Evolutionary conservation across 1,140 invertebrate genomes (phyloP), one percentile per base, ranked within the genome.

Genomic region (Leptinotarsa lineolata): DNA sequence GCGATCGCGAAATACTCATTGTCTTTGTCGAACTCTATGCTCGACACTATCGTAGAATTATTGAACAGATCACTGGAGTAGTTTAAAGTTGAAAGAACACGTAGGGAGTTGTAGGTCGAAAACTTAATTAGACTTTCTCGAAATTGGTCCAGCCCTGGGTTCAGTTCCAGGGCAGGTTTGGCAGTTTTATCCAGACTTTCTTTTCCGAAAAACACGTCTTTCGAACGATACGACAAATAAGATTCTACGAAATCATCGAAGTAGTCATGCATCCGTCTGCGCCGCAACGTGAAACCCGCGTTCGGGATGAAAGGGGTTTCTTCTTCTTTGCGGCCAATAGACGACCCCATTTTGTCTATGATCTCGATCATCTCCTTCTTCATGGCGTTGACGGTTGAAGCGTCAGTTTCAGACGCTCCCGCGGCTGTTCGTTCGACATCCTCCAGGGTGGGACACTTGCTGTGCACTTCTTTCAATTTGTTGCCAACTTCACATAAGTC

Each of bases 1-100:
- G 96, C 97, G 77, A 98, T 97, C 0, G 96, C 97, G 86, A 99
- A 98, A 85, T 92, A 96, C 86, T 98, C 96, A 83, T 95, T 94
- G 84, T 98, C 96, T 85, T 97, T 95, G 82, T 99, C 96, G 86
- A 99, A 99, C 85, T 98, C 97, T 78, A 99, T 97, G 77, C 95
- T 96, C 11, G 96, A 97, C 0, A 98, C 96, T 80, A 98, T 98
- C 22, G 94, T 97, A 1, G 95, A 95, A 81, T 92, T 93, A 80
- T 94, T 95, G 79, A 93, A 92, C 21, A 84, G 63, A 85, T 98
- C 96, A 78, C 91, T 93, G 59, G 95, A 94, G 84, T 98, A 98
- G 77, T 95, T 95, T 2, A 98, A 85, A 1, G 95, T 95, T 1
- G 95, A 95, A 12, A 98, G 85, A 15, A 93, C 90, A 39, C 93